Conservation (phyloP, 2,113 vertebrate species). For the Siniperca knerii region DNA sequence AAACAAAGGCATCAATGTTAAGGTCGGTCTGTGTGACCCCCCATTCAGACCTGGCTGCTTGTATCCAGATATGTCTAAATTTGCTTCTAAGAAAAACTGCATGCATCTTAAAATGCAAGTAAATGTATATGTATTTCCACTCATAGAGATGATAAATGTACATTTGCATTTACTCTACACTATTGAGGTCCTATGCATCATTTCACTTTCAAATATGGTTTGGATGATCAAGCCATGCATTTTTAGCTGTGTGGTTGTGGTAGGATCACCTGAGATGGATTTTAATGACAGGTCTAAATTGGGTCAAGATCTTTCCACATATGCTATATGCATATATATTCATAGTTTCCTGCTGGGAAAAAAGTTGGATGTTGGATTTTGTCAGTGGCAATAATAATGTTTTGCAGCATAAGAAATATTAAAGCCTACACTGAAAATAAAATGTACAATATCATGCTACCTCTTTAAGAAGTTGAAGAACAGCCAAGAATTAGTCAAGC, state of each 20-base stretch:
- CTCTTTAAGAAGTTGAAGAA: neutral
- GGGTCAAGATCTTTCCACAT: neutral
- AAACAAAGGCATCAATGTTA: conserved; percentile 98
- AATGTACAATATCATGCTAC: neutral
- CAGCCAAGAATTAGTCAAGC: neutral
- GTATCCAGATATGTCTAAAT: neutral
- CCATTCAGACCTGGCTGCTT: neutral
- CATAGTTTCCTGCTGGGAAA: neutral
- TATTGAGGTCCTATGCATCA: neutral
- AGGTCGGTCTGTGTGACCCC: conserved; percentile 65
- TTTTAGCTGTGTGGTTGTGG: neutral
- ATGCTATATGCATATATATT: neutral
- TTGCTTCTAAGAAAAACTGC: too few species aligned
- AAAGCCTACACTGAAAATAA: neutral
- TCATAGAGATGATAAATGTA: conserved; percentile 2
- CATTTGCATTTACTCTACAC: neutral
- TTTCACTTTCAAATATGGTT: neutral
- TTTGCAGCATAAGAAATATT: neutral
- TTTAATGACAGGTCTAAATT: neutral
- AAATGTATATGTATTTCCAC: too few species aligned
- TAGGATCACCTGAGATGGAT: neutral
- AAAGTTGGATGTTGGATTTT: neutral
- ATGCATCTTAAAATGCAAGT: too few species aligned
- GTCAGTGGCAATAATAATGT: neutral
- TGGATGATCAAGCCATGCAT: neutral